phyloP scores from a whole-genome alignment of 2,888 invertebrate species.

The Agrochola circellaris region DNA sequence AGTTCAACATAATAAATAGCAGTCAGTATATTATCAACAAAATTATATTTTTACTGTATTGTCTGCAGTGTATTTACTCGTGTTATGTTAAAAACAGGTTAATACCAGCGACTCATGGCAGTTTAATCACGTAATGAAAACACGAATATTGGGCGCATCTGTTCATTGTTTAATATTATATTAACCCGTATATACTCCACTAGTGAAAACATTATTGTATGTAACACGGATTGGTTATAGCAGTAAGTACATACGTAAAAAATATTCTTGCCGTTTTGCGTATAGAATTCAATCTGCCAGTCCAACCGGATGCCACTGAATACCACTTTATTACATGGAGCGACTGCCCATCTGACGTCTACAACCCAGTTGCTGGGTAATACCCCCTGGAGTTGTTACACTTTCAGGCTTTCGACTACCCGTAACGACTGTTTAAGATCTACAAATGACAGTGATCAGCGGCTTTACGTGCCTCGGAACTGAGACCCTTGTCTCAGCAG shows the following conservation, averaged over 20 bases:
- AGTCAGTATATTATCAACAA: neutral
- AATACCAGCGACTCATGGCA: constrained; percentile 28
- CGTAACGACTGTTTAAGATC: neutral
- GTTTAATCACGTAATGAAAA: constrained; percentile 49
- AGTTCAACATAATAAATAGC: neutral
- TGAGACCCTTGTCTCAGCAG: neutral
- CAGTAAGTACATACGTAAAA: neutral
- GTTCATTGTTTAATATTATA: constrained; percentile 39
- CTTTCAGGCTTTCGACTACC: neutral
- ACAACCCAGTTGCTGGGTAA: neutral
- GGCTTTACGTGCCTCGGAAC: neutral
- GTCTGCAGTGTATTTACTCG: constrained; percentile 1
- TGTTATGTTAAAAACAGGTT: constrained; percentile 15
- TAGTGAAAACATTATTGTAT: neutral
- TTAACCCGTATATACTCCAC: neutral
- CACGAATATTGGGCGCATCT: constrained; percentile 24
- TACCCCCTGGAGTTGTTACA: neutral
- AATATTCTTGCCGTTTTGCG: neutral
- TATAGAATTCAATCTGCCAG: neutral
- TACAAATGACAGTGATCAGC: neutral
- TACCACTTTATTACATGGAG: neutral
- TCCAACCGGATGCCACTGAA: neutral
- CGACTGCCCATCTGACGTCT: neutral
- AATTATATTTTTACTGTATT: constrained; percentile 4
- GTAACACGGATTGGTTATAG: neutral